phyloP scores from a whole-genome alignment of 2,113 vertebrate genomes.

The Pithys albifrons region DNA sequence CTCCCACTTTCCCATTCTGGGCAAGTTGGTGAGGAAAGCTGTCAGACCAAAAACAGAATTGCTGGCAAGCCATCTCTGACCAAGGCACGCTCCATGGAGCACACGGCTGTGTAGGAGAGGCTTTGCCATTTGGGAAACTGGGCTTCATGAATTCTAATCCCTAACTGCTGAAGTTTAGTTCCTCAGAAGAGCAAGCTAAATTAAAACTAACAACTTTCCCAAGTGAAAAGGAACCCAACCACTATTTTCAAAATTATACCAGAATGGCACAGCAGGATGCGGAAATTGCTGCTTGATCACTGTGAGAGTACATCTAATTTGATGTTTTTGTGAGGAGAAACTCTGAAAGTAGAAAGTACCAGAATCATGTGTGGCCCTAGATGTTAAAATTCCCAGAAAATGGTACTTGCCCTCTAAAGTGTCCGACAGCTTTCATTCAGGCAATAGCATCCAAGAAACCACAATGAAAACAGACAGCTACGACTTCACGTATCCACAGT shows the following conservation, averaged over 20 bases:
- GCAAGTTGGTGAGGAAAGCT: constrained; percentile 23
- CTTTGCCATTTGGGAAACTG: background rate
- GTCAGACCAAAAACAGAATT: constrained; percentile 25
- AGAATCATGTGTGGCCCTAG: background rate
- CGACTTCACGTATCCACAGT: background rate
- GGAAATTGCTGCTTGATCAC: background rate
- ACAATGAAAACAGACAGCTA: background rate
- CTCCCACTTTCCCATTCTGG: constrained; percentile 4
- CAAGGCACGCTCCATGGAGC: background rate
- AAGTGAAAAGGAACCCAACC: background rate
- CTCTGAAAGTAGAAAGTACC: background rate
- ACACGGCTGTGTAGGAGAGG: background rate
- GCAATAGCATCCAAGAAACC: background rate
- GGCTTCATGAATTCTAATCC: background rate
- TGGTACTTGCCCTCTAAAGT: background rate
- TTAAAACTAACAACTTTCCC: constrained; percentile 14
- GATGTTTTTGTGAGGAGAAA: background rate
- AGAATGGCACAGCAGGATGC: background rate
- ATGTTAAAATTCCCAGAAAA: background rate
- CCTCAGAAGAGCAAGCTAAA: constrained; percentile 8
- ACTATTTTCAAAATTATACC: background rate
- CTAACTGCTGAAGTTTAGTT: background rate
- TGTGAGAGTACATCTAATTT: background rate
- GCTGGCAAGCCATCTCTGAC: constrained; percentile 1
- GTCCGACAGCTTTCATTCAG: background rate